These are phyloP conservation scores for Volucella zonaria DNA, from an alignment of 2,888 invertebrate genomes.

Conservation along the genomic window DNA sequence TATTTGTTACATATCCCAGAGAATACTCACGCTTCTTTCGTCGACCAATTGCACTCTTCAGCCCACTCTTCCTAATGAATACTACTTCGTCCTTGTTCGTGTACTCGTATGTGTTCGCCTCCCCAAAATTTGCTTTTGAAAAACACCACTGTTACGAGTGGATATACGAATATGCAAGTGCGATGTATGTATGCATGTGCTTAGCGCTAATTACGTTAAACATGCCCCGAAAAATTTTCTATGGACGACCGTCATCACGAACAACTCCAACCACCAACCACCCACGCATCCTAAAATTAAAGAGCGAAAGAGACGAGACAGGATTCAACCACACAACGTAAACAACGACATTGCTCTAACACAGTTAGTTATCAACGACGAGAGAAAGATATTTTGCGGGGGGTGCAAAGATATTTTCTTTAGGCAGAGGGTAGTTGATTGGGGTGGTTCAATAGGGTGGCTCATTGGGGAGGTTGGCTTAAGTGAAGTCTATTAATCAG, in stretches of 20 bases:
- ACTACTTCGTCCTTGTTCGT: not conserved
- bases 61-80: not conserved
- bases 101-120: not conserved
- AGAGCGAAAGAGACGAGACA: constrained; percentile 12
- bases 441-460: constrained; percentile 27
- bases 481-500: constrained; percentile 71
- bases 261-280: constrained; percentile 5
- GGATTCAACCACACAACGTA: constrained; percentile 3
- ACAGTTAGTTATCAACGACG: constrained; percentile 27
- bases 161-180: not conserved
- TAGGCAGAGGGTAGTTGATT: constrained; percentile 28
- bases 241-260: constrained; percentile 26
- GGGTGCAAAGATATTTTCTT: constrained; percentile 26
- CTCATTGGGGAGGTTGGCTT: constrained; percentile 50
- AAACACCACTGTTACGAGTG: not conserved
- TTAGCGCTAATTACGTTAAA: constrained; percentile 55
- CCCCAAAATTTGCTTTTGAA: not conserved
- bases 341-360: constrained; percentile 30
- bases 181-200: constrained; percentile 1
- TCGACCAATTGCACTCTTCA: constrained; percentile 37
- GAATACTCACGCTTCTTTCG: constrained; percentile 6
- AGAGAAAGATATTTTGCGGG: constrained; percentile 20
- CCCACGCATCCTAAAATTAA: not conserved
- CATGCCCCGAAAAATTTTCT: constrained; percentile 49
- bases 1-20: not conserved